Base-by-base conservation (phyloP, 2,888 invertebrate species). In the Cybosia mesomella region DNA sequence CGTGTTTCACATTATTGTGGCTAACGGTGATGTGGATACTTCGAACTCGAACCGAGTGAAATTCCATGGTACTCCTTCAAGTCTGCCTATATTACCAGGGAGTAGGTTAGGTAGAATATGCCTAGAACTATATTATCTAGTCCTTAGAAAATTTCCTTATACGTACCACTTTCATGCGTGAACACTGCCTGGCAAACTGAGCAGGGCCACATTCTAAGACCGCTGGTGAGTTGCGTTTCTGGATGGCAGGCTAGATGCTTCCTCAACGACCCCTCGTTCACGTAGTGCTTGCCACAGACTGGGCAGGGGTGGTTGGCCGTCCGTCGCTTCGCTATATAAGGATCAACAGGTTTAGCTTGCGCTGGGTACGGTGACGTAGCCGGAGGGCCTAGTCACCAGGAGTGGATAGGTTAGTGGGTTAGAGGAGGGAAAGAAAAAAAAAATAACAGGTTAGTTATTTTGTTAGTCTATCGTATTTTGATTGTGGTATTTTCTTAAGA, bases 301-400 rank as follows among this genome's bases (percentile, higher is more conserved):
- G 98, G 98, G 90, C 98, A 98, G 65, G 98, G 98, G 92, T 98
- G 98, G 94, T 98, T 98, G 83, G 98, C 98, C 84, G 98, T 98
- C 95, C 98, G 96, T 95, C 98, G 97, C 96, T 98, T 98, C 92
- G 98, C 98, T 97, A 98, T 96, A 96, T 97, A 98, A 95, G 97
- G 97, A 95, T 97, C 97, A 92, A 95, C 95, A 86, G 95, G 89
- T 95, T 95, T 95, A 94, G 94, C 93, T 94, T 94, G 95, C 89
- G 94, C 92, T 75, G 95, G 95, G 91, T 95, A 94, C 72, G 94
- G 94, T 96, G 95, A 96, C 94, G 96, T 96, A 93, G 96, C 96
- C 90, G 96, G 96, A 82, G 96, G 94, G 86, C 94, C 95, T 95
- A 39, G 95, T 94, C 96, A 96, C 95, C 95, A 95, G 92, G 92